Base-by-base conservation (phyloP, 1,140 invertebrate genomes). In the Drosophila tani region DNA sequence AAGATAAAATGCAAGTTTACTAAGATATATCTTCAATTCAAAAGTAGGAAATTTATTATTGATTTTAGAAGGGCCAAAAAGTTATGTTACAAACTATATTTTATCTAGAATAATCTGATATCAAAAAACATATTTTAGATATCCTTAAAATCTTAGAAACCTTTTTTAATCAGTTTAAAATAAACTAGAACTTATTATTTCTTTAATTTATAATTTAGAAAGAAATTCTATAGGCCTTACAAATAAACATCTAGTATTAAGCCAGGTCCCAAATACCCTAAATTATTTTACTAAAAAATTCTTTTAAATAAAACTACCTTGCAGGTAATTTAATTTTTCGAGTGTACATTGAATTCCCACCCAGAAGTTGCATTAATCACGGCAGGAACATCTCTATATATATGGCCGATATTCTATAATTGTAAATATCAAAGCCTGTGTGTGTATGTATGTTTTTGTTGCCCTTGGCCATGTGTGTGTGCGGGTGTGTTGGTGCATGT, bases 401-500 rank as follows among this genome's bases (percentile, higher is more conserved):
- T 66, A 57, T 59, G 67, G 15, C 68, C 67, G 68, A 73, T 73
- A 45, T 73, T 73, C 53, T 73, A 73, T 68, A 64, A 75, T 71
- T 83, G 77, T 83, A 81, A 84, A 88, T 87, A 79, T 74, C 85
- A 90, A 84, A 87, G 81, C 67, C 74, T 84, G 76, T 62, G 68
- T 73, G 9, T 35, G 68, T 73, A 2, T 35, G 29, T 32, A 35
- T 56, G 76, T 47, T 79, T 59, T 79, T 82, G 74, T 66, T 55
- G 66, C 82, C 38, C 46, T 47, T 57, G 79, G 64, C 66, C 12
- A 64, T 45, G 43, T 41, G 50, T 71, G 29, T 56, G 49, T 46
- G 24, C 43, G 55, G 55, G 53, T 66, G 63, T 27, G 32, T 62
- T 24, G 43, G 55, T 67, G 64, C 67, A 70, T 70, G 67, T 56